Evolutionary conservation across 2,797 vertebrate species (phyloP).

Genomic region (Acrossocheilus wenchowensis): DNA sequence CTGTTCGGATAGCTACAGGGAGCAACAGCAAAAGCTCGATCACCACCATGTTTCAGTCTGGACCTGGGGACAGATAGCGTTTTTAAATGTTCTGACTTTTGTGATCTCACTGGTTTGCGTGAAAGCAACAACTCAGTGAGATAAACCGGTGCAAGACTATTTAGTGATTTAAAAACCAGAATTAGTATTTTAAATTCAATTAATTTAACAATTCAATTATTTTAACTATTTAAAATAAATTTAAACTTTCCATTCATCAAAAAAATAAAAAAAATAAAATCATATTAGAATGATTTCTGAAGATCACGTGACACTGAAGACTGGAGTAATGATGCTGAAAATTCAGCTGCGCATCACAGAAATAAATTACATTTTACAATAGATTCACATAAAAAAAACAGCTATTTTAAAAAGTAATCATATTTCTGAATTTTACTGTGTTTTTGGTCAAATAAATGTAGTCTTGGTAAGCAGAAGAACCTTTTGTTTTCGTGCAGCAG

Average conservation of each 20-base stretch:
- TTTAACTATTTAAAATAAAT: no score
- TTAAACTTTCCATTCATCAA: not conserved
- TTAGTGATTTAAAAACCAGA: no score
- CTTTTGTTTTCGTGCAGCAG: not conserved
- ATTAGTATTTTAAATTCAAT: no score
- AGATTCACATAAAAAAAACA: not conserved
- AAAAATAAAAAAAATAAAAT: not conserved
- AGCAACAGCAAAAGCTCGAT: no score
- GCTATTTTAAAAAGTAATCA: not conserved
- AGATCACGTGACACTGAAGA: not conserved
- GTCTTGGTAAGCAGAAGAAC: not conserved
- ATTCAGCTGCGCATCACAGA: not conserved
- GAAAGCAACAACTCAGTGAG: no score
- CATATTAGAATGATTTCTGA: not conserved
- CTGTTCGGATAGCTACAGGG: no score
- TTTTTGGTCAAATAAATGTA: not conserved
- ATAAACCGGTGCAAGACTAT: no score
- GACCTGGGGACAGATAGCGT: no score
- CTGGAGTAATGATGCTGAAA: not conserved
- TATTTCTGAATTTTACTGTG: not conserved
- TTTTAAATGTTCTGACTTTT: no score
- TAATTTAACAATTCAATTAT: no score
- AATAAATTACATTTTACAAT: not conserved
- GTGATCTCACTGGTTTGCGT: no score
- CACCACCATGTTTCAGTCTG: no score